phyloP scores from a whole-genome alignment of 2,888 invertebrate genomes.

The Adela reaumurella region DNA sequence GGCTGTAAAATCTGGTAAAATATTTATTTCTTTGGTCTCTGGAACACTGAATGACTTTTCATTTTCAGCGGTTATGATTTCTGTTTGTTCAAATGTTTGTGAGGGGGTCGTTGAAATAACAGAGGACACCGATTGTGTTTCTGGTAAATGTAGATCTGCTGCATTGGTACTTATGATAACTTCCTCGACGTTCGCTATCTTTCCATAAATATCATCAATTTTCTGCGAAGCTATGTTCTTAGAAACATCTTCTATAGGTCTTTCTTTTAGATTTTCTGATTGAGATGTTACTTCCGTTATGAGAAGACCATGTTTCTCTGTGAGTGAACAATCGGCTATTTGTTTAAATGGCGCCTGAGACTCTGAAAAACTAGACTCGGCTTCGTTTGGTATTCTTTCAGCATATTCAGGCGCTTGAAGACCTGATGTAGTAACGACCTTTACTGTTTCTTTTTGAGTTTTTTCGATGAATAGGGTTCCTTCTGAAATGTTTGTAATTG shows the following conservation, averaged over 20 bases:
- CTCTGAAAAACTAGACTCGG: constrained; percentile 45
- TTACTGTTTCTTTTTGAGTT: constrained; percentile 29
- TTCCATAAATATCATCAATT: constrained; percentile 40
- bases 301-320: constrained; percentile 45
- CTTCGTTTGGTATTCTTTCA: constrained; percentile 56
- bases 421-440: constrained; percentile 36
- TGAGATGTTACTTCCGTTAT: constrained; percentile 53
- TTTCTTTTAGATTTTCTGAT: constrained; percentile 46
- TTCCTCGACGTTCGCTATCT: constrained; percentile 35
- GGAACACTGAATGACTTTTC: constrained; percentile 34
- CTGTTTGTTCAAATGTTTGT: constrained; percentile 42
- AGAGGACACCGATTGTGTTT: constrained; percentile 19
- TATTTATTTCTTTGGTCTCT: constrained; percentile 23
- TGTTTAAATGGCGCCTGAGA: constrained; percentile 34
- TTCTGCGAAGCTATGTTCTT: constrained; percentile 27
- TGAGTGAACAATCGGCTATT: constrained; percentile 34
- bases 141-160: constrained; percentile 24
- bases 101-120: constrained; percentile 28
- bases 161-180: constrained; percentile 28
- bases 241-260: constrained; percentile 28
- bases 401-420: constrained; percentile 55
- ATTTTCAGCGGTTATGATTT: constrained; percentile 46
- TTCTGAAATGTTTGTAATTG: constrained; percentile 44
- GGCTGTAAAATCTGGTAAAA: constrained; percentile 46
- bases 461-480: constrained; percentile 23